A percentile compares a stretch with the other conserved stretches of the same genome.
Conservation (phyloP, 2,113 vertebrate species). For the Halcyon senegalensis region DNA sequence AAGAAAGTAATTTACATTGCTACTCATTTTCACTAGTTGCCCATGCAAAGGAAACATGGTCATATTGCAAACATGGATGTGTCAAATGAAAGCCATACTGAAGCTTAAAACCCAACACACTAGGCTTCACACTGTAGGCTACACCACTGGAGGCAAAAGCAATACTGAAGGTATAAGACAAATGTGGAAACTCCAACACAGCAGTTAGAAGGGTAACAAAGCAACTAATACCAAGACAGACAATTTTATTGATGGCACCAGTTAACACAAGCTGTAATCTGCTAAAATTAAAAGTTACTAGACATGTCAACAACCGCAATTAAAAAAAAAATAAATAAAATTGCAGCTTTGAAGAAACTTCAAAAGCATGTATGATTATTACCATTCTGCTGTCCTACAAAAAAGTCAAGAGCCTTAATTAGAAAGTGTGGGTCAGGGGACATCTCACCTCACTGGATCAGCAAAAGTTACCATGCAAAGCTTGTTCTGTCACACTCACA, state of each 20-base stretch:
- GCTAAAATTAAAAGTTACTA: not conserved
- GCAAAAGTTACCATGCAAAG: not conserved
- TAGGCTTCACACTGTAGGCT: not conserved
- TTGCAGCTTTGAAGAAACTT: not conserved
- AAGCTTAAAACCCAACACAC: accelerated
- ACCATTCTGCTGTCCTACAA: not conserved
- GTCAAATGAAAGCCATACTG: not conserved
- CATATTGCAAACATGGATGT: not conserved
- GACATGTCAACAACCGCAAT: not conserved
- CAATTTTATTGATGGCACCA: not conserved
- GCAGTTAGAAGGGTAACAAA: not conserved
- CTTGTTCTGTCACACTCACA: not conserved
- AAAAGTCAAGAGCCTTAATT: not conserved
- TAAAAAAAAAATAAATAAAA: not conserved
- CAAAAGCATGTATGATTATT: not conserved
- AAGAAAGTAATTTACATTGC: not conserved
- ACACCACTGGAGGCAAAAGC: not conserved
- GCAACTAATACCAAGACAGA: not conserved
- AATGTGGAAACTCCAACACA: not conserved
- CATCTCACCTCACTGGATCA: not conserved
- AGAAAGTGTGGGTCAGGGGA: not conserved
- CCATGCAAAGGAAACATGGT: not conserved
- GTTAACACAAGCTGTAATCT: not conserved
- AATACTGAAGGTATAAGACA: not conserved
- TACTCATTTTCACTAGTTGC: not conserved